Percentiles rank a stretch among this genome's conserved stretches.
Evolutionary conservation across 1,140 invertebrate species (phyloP).

Genomic region (Penaeus chinensis): DNA sequence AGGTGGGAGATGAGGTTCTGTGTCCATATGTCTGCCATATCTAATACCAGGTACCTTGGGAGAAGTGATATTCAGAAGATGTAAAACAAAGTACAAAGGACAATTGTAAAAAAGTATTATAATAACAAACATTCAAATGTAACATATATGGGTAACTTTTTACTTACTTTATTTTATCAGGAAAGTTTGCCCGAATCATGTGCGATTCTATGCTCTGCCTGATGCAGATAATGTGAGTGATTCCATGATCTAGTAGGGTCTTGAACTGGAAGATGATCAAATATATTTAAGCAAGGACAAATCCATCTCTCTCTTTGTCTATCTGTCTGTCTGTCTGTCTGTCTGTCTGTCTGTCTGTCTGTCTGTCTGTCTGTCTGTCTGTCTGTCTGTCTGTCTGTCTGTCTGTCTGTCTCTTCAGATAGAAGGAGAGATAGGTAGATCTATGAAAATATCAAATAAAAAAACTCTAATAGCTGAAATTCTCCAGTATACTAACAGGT

Average conservation of each 20-base stretch:
- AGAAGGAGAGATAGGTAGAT: no score
- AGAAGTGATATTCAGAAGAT: background rate
- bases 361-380: no score
- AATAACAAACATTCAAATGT: background rate
- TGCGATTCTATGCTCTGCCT: slow-evolving; percentile 76
- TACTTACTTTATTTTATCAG: slow-evolving; percentile 73
- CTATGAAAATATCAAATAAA: no score
- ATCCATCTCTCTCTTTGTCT: no score
- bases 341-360: no score
- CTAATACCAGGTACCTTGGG: slow-evolving; percentile 76
- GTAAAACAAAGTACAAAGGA: background rate
- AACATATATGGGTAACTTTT: no score
- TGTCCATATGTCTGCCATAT: slow-evolving; percentile 76
- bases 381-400: no score
- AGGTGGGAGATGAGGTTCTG: slow-evolving; percentile 81
- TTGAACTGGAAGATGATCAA: slow-evolving; percentile 68
- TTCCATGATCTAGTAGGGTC: slow-evolving; percentile 71
- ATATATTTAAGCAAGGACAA: background rate
- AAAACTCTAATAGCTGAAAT: no score
- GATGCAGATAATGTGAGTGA: slow-evolving; percentile 80
- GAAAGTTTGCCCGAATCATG: slow-evolving; percentile 78
- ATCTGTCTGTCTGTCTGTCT: no score
- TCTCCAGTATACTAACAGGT: no score
- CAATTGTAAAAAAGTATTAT: background rate
- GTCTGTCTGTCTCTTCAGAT: no score